A percentile compares a stretch with the other conserved stretches of the same genome.
Evolutionary conservation across 1,140 invertebrate genomes (phyloP).

Genomic region (Melanaphis sacchari): DNA sequence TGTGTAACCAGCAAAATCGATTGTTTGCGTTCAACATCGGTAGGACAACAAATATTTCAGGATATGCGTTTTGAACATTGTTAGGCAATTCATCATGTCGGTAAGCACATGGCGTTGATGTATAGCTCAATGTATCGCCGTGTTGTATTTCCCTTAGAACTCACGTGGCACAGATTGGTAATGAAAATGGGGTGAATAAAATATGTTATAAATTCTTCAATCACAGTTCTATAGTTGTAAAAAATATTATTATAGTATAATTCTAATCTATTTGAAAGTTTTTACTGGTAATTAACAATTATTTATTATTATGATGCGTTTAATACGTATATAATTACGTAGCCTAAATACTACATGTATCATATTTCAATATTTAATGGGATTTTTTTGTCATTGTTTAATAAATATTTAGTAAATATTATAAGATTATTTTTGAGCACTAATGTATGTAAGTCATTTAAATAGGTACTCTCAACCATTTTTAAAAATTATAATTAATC

Average conservation of each 20-base stretch:
- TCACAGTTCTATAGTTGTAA: not conserved
- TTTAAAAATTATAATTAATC: not conserved
- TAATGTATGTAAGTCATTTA: not conserved
- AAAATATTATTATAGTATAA: not conserved
- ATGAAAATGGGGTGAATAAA: not conserved
- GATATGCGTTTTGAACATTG: not conserved
- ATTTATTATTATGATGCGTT: not conserved
- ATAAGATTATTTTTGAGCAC: not conserved
- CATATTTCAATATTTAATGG: not conserved
- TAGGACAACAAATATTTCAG: not conserved
- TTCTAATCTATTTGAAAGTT: not conserved
- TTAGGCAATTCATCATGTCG: constrained; percentile 21
- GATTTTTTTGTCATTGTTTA: not conserved
- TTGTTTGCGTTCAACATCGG: not conserved
- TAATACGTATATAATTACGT: not conserved
- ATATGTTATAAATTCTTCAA: not conserved
- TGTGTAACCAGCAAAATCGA: not conserved
- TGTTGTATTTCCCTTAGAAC: not conserved
- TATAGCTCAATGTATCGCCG: not conserved
- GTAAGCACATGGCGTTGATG: not conserved
- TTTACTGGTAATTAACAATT: not conserved
- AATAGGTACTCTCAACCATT: not conserved
- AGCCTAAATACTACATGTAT: not conserved
- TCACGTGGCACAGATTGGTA: not conserved
- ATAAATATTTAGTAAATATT: not conserved